Base-by-base conservation (phyloP, 2,113 vertebrate species). In the Tricholaema leucomelas region DNA sequence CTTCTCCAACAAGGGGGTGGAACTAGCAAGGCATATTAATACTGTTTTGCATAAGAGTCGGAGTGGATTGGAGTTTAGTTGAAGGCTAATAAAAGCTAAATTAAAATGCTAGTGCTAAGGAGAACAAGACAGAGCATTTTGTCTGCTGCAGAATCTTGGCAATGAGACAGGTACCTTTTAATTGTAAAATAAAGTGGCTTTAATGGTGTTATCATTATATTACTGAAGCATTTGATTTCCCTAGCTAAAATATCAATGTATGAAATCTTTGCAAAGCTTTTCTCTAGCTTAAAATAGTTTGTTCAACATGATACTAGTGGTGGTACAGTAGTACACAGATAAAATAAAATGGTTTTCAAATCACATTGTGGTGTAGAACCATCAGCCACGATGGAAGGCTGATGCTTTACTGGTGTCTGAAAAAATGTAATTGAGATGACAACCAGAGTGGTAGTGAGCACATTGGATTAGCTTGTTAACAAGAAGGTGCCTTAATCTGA, bases 71-170 rank as follows among this genome's bases (percentile, higher is more conserved):
- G 85, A 48, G 56, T 70, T 91, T 8, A 33, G 85, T 15, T 87
- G 72, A 82, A 92, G 84, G 75, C 92, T 92, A 91, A 94, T 95
- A 73, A 94, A 94, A 83, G 88, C 85, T 95, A 82, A 89, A 93
- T 95, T 89, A 87, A 95, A 94, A 85, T 76, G 52, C 85, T 93
- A 85, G 58, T 36, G 52, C 64, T 55, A 96, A 91, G 77, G 48
- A 80, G 81, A 85, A 90, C 52, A 85, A 87, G 89, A 36, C 77
- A 79, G 83, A 81, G 61, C 72, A 78, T 81, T 88, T 91, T 85
- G 70, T 83, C 76, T 78, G 60, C 54, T 89, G 77, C 46, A 88
- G 59, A 38, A 81, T 75, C 80, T 88, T 69, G 75, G 78, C 95
- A 44, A 64, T 36, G 72, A 61, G 75, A 72, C 91, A 85, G 81